Evolutionary conservation across 23 tunicate genomes (phyloP), one percentile per base, ranked within the genome.

Genomic region (Ciona savignyi): DNA sequence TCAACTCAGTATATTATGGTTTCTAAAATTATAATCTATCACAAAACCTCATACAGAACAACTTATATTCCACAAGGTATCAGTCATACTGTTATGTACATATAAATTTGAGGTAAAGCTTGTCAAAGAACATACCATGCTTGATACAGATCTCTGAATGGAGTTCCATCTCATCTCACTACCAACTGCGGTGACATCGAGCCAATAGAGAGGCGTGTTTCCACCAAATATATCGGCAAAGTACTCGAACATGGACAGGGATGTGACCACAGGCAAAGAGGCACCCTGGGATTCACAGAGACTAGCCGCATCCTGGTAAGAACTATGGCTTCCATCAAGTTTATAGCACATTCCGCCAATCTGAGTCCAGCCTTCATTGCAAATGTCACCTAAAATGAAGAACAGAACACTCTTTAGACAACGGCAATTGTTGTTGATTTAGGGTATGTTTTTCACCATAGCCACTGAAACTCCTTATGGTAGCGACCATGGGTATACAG

Each of bases 291-390:
- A 9, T 6, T 42, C 15, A 42, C 56, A 42, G 9, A 15, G 11
- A 42, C 11, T 6, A 6, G 9, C 56, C 56, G 56, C 56, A 6
- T 42, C 11, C 11, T 15, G 9, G 56, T 42, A 15, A 6, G 56
- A 6, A 15, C 15, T 6, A 15, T 9, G 9, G 9, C 56, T 15
- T 6, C 56, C 15, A 6, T 42, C 15, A 42, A 6, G 56, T 2
- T 69, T 42, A 48, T n/a, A 72, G 65, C 76, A 72, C 34, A 3
- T 72, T 48, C 35, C 63, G 11, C 76, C 76, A 9, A 72, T 72
- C 29, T 72, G 76, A n/a, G 27, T 23, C 76, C 76, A 72, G 2
- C 63, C 63, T 24, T 35, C 26, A 2, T 21, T 23, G 29, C 76
- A 72, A 2, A 34, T n/a, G 20, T 27, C 29, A 23, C 76, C 76